Base-by-base conservation (phyloP, 2,797 vertebrate genomes). In the Pyrocephalus nanus region DNA sequence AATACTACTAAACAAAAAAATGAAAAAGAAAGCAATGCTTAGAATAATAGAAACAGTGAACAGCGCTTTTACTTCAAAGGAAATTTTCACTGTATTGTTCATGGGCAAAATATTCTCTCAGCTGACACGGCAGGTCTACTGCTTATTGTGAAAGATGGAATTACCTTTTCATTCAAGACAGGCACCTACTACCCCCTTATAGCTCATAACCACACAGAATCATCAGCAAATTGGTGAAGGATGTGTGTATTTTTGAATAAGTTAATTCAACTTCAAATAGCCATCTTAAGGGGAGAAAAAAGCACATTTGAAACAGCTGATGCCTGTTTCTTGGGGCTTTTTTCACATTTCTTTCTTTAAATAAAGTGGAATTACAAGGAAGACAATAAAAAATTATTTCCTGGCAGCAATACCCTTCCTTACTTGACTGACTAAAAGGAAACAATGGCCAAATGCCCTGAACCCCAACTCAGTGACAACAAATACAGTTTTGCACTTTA, bases 131-230 rank as follows among this genome's bases (percentile, higher is more conserved):
- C 36, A 55, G 21, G 11, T 21, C 15, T 45, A 9, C 12, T 36
- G 19, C 32, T 75, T 65, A 17, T 61, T 57, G 40, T 82, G 60
- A 82, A 64, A 78, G 30, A 76, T 4, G 7, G 30, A 74, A 22
- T 25, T 75, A 42, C 17, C 40, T 70, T 64, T 65, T 55, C 34
- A 43, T 76, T 61, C 55, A 76, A 83, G 47, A 55, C 26, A 60
- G 17, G 16, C 2, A 15, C n/a, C 11, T 18, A 42, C n/a, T 0
- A 3, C 2, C 20, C 54, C 17, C 2, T 43, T 23, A 26, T 6
- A 73, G 70, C 17, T 92, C 25, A 45, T 0, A 2, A 25, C 15
- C 15, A 42, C 2, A 11, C 51, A 80, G 6, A 11, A 43, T 30
- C 47, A 74, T 25, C 51, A 81, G 32, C 30, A 48, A 86, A 50